Conservation (phyloP, 2,797 vertebrate species). For the Myripristis murdjan region DNA sequence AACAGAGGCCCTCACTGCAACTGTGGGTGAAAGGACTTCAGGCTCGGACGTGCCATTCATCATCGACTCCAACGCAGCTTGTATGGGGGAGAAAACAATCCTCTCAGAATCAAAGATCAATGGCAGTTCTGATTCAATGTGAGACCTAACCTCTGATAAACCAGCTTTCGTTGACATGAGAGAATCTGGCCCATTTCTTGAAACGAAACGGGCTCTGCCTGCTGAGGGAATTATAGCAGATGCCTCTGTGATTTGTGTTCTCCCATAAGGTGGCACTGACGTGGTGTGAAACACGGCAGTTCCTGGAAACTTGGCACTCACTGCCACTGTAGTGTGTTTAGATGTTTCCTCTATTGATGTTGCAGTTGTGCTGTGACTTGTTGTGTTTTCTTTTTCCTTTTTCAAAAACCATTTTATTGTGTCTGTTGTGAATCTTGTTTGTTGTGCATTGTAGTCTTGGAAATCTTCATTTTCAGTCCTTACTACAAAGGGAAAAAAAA, state of each 20-base stretch:
- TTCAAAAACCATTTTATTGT: constrained; percentile 59
- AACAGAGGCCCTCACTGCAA: constrained; percentile 51
- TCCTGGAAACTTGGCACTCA: constrained; percentile 50
- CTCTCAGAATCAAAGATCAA: constrained; percentile 66
- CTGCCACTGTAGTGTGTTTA: constrained; percentile 30
- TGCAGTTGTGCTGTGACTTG: constrained; percentile 52
- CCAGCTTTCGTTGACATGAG: constrained; percentile 24
- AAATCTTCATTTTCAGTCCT: constrained; percentile 55
- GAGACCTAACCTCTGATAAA: constrained; percentile 32
- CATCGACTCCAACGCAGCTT: constrained; percentile 55
- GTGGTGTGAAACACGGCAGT: constrained; percentile 54
- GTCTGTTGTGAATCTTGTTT: constrained; percentile 66
- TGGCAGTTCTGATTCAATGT: constrained; percentile 45
- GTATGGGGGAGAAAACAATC: constrained; percentile 46
- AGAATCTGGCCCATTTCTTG: constrained; percentile 39
- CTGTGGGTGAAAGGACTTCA: constrained; percentile 55
- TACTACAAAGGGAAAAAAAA: constrained; percentile 47
- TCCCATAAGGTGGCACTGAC: constrained; percentile 36
- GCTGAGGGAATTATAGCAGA: constrained; percentile 30
- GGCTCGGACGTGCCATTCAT: constrained; percentile 64
- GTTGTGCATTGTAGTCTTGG: constrained; percentile 57
- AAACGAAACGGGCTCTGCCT: constrained; percentile 32
- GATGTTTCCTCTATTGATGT: constrained; percentile 52
- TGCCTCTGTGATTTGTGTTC: constrained; percentile 43
- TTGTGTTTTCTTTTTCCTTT: constrained; percentile 54